Conservation (phyloP, 92 coral and sea anemone species). For the Actinostola sp. region DNA sequence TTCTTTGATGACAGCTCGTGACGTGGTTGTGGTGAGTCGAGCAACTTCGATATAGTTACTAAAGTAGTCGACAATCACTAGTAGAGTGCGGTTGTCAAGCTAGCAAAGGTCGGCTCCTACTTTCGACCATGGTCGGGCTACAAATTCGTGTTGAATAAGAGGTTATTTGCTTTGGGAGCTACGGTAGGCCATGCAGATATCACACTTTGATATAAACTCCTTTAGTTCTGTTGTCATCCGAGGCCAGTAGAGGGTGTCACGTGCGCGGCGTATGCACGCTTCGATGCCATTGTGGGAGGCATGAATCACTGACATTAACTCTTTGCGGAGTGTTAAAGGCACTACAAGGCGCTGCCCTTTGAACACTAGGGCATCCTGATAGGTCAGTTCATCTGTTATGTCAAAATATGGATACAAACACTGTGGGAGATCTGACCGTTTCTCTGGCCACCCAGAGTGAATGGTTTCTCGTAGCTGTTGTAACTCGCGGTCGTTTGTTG, state of each 20-base stretch:
- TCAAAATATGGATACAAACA: slow-evolving; percentile 47
- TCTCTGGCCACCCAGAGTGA: slow-evolving; percentile 43
- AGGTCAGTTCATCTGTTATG: slow-evolving; percentile 44
- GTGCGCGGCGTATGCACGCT: slow-evolving; percentile 43
- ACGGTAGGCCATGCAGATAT: slow-evolving; percentile 42
- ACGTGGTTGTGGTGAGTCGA: slow-evolving; percentile 24
- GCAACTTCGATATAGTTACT: slow-evolving; percentile 50
- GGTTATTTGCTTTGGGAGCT: slow-evolving; percentile 44
- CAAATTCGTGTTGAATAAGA: slow-evolving; percentile 46
- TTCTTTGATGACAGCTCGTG: slow-evolving; percentile 51
- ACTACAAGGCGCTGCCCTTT: slow-evolving; percentile 59
- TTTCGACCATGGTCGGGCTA: slow-evolving; percentile 51
- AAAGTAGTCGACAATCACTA: slow-evolving; percentile 46
- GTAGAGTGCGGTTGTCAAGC: slow-evolving; percentile 38
- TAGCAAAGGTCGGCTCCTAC: slow-evolving; percentile 60
- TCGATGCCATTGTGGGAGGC: slow-evolving; percentile 51
- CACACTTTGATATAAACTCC: slow-evolving; percentile 41
- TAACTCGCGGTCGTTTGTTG: slow-evolving; percentile 47
- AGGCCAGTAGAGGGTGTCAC: slow-evolving; percentile 55
- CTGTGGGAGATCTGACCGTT: slow-evolving; percentile 40
- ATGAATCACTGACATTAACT: slow-evolving; percentile 39
- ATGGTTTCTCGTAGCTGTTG: slow-evolving; percentile 43
- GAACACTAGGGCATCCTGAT: slow-evolving; percentile 51
- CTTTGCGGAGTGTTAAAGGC: slow-evolving; percentile 41
- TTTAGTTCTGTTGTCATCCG: slow-evolving; percentile 40